These are phyloP conservation scores for Ophioninae sp. DNA, from an alignment of 2,888 invertebrate genomes.

Conservation along the genomic window DNA sequence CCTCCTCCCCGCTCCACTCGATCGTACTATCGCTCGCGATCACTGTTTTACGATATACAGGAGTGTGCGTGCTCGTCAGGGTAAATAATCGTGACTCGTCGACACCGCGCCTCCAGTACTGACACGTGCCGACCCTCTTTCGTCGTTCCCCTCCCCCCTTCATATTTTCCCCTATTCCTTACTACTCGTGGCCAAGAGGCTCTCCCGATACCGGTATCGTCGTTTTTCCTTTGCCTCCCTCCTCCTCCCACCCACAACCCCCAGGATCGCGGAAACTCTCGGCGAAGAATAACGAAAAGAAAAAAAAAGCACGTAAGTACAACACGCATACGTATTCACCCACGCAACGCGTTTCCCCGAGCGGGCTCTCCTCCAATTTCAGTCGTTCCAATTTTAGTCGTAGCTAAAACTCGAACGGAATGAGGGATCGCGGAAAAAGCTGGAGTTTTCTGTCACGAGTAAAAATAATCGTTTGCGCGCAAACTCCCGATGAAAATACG, in stretches of 20 bases:
- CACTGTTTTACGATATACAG: constrained; percentile 12
- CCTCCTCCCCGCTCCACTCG: neutral
- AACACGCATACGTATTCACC: constrained; percentile 18
- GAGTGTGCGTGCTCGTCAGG: constrained; percentile 45
- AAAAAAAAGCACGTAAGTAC: no score
- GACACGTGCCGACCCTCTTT: constrained; percentile 22
- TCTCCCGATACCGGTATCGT: constrained; percentile 12
- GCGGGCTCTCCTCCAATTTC: no score
- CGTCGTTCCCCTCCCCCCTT: constrained; percentile 3
- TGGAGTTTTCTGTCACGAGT: no score
- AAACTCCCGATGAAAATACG: no score
- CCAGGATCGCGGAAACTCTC: neutral
- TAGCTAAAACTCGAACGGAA: no score
- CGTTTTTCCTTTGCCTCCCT: no score
- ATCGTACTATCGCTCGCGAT: constrained; percentile 10
- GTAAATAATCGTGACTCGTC: constrained; percentile 21
- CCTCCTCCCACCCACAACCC: no score
- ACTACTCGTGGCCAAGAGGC: constrained; percentile 15
- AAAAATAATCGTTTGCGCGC: no score
- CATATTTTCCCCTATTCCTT: no score
- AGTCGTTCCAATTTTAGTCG: no score
- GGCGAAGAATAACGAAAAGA: constrained; percentile 2
- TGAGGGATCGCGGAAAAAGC: no score
- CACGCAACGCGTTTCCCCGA: no score
- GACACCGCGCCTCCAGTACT: constrained; percentile 8